phyloP scores from a whole-genome alignment of 2,113 vertebrate genomes.

The Pogona vitticeps region DNA sequence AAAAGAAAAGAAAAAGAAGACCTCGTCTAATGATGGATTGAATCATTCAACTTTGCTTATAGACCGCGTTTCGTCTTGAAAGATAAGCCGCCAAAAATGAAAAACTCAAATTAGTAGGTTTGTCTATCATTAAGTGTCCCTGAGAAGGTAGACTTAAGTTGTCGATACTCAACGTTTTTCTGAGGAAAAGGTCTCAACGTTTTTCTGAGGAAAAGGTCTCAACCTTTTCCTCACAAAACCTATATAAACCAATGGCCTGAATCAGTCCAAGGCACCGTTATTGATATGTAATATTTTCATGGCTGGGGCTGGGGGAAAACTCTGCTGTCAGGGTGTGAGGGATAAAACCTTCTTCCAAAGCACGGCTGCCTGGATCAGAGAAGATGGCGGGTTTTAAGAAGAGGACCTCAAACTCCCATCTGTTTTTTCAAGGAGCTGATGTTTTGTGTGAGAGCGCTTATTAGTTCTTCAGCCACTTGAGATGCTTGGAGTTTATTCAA shows the following conservation, averaged over 20 bases:
- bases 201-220: background rate
- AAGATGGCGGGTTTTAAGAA: background rate
- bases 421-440: too few species aligned
- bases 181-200: background rate
- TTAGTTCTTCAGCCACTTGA: background rate
- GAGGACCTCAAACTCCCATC: background rate
- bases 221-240: background rate
- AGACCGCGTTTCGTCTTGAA: too few species aligned
- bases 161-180: background rate
- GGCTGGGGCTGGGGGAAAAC: background rate
- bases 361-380: background rate
- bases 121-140: too few species aligned
- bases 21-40: too few species aligned
- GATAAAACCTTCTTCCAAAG: too few species aligned
- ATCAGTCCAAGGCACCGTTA: too few species aligned
- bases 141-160: background rate
- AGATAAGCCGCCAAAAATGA: too few species aligned
- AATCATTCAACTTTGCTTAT: too few species aligned
- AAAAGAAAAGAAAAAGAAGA: background rate
- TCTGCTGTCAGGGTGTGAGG: too few species aligned
- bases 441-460: background rate
- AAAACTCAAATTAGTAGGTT: too few species aligned
- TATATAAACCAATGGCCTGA: too few species aligned
- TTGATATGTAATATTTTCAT: background rate
- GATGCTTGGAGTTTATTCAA: slow-evolving; percentile 17